Conservation (phyloP, 2,888 invertebrate genomes). For the Entomobrya proxima region DNA sequence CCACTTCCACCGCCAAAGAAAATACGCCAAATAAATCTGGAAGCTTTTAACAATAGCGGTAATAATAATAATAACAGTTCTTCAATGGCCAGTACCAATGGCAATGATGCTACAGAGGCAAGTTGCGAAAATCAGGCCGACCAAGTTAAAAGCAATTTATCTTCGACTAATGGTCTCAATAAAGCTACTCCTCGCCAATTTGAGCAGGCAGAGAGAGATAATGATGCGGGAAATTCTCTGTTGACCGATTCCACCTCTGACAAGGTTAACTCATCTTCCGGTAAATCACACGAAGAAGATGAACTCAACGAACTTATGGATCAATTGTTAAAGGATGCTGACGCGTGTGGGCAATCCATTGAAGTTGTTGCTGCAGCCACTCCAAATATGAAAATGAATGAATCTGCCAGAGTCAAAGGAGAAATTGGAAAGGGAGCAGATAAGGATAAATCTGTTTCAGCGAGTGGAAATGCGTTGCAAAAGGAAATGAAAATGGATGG, state of each 20-base stretch:
- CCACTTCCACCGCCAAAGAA: constrained; percentile 74
- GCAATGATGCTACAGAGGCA: neutral
- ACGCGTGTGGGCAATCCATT: constrained; percentile 70
- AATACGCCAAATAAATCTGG: constrained; percentile 74
- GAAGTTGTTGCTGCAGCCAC: neutral
- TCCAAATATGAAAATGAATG: constrained; percentile 19
- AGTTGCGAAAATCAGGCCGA: constrained; percentile 42
- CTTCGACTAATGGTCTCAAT: constrained; percentile 36
- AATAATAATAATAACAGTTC: constrained; percentile 12
- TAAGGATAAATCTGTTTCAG: constrained; percentile 52
- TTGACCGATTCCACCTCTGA: constrained; percentile 26
- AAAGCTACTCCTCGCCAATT: neutral
- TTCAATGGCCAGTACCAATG: too few species aligned
- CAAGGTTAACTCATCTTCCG: constrained; percentile 48
- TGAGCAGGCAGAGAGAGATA: constrained; percentile 11
- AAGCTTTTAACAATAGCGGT: constrained; percentile 69
- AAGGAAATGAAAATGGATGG: constrained; percentile 68
- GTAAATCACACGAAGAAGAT: constrained; percentile 77
- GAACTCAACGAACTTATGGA: constrained; percentile 85
- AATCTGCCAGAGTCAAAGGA: neutral
- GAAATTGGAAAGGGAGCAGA: constrained; percentile 5
- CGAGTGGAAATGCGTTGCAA: constrained; percentile 35
- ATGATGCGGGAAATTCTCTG: constrained; percentile 27
- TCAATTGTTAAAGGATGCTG: constrained; percentile 85
- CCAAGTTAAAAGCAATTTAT: constrained; percentile 35